These are phyloP conservation scores for Eulemur albifrons DNA, from an alignment of 2,797 vertebrate genomes.

Conservation along the genomic window DNA sequence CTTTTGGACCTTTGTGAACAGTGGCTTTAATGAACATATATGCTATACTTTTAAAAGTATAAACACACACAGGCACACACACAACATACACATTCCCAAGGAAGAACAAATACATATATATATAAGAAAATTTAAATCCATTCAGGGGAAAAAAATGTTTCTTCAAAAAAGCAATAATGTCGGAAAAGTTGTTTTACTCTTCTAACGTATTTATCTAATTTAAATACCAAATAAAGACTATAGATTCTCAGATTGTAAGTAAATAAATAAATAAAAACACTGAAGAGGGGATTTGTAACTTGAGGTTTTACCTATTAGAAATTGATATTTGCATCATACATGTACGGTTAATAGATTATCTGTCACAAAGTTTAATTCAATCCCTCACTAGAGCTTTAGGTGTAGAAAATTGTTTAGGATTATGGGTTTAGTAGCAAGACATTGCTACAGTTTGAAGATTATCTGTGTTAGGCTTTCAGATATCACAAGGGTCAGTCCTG, in stretches of 20 bases:
- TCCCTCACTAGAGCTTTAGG: background rate
- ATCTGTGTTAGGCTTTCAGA: background rate
- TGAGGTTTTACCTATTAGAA: background rate
- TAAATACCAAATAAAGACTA: background rate
- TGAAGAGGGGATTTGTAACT: background rate
- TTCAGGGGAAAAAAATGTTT: background rate
- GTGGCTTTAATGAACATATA: too few relatives aligned
- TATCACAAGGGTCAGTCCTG: background rate
- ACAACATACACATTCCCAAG: background rate
- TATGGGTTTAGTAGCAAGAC: background rate
- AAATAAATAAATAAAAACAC: background rate
- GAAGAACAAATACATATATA: background rate
- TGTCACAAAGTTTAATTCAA: background rate
- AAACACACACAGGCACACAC: background rate
- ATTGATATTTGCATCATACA: background rate
- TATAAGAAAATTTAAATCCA: background rate
- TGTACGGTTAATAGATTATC: background rate
- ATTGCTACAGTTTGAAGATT: background rate
- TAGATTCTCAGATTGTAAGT: background rate
- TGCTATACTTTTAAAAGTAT: background rate
- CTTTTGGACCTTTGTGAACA: background rate
- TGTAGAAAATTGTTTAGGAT: background rate
- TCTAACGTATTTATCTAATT: background rate
- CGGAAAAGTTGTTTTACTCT: background rate
- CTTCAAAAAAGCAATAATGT: background rate